These are phyloP conservation scores for Sycophaga agraensis DNA, from an alignment of 1,140 invertebrate species.

Conservation along the genomic window DNA sequence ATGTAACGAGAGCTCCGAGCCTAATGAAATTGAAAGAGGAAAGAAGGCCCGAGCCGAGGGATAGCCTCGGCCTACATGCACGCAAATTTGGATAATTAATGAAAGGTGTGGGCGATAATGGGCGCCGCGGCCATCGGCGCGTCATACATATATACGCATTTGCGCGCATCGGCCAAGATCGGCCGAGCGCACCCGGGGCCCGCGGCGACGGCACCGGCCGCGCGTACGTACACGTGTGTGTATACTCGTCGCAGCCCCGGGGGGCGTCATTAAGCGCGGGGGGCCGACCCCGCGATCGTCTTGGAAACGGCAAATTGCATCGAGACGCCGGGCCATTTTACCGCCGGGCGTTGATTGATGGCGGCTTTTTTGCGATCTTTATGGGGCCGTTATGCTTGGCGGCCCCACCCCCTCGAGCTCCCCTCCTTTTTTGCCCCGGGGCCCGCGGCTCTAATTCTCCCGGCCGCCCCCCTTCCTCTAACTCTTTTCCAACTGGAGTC, in stretches of 20 bases:
- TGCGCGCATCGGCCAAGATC: no score
- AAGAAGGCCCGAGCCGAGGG: no score
- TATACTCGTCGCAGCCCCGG: neutral
- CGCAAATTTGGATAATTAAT: no score
- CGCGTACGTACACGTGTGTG: neutral
- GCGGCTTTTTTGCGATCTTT: slow-evolving; percentile 19
- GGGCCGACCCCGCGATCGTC: slow-evolving; percentile 21
- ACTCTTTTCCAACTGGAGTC: neutral
- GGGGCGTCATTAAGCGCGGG: no score
- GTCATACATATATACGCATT: neutral
- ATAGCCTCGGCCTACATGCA: no score
- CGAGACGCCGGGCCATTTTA: no score
- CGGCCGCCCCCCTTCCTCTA: neutral
- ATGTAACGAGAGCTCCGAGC: no score
- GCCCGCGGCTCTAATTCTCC: neutral
- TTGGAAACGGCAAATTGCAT: slow-evolving; percentile 26
- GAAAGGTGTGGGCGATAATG: no score
- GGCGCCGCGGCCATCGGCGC: no score
- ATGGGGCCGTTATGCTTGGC: slow-evolving; percentile 19
- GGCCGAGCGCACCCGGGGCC: no score
- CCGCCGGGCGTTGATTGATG: slow-evolving; percentile 28
- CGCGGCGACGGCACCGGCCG: no score
- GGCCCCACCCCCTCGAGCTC: neutral
- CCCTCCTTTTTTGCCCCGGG: neutral
- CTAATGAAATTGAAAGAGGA: no score